Conservation (phyloP, 2,113 vertebrate genomes). For the Perccottus glenii region DNA sequence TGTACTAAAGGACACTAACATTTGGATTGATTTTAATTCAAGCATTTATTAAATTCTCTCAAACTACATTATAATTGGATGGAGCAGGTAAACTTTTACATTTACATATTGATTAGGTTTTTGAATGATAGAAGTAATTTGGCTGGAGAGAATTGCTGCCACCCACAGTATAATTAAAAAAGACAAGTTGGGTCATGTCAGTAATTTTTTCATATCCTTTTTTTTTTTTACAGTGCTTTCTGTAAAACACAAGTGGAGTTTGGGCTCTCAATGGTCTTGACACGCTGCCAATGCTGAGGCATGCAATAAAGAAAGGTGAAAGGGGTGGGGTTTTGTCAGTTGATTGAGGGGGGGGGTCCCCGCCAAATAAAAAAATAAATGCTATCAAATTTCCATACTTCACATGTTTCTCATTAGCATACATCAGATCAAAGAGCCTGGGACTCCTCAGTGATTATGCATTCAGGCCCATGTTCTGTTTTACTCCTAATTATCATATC, state of each 20-base stretch:
- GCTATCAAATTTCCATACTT: slow-evolving; percentile 66
- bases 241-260: slow-evolving; percentile 6
- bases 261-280: slow-evolving; percentile 17
- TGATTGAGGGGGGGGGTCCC: slow-evolving; percentile 7
- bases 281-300: slow-evolving; percentile 51
- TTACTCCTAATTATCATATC: slow-evolving; percentile 71
- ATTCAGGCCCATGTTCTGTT: slow-evolving; percentile 59
- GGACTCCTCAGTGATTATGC: slow-evolving; percentile 60
- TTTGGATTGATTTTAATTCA: too few relatives aligned
- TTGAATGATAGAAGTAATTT: neutral
- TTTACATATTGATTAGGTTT: slow-evolving; percentile 5
- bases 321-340: slow-evolving; percentile 2
- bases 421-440: slow-evolving; percentile 67
- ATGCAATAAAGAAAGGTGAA: slow-evolving; percentile 47
- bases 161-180: neutral
- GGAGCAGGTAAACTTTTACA: neutral
- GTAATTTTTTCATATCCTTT: too few relatives aligned
- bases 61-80: neutral
- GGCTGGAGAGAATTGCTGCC: neutral
- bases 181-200: slow-evolving; percentile 1
- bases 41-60: too few relatives aligned
- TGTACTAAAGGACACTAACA: too few relatives aligned
- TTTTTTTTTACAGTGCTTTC: neutral
- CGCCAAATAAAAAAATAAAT: slow-evolving; percentile 36
- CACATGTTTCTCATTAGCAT: slow-evolving; percentile 70